phyloP scores from a whole-genome alignment of 2,888 invertebrate genomes.

The Poecilus cupreus region DNA sequence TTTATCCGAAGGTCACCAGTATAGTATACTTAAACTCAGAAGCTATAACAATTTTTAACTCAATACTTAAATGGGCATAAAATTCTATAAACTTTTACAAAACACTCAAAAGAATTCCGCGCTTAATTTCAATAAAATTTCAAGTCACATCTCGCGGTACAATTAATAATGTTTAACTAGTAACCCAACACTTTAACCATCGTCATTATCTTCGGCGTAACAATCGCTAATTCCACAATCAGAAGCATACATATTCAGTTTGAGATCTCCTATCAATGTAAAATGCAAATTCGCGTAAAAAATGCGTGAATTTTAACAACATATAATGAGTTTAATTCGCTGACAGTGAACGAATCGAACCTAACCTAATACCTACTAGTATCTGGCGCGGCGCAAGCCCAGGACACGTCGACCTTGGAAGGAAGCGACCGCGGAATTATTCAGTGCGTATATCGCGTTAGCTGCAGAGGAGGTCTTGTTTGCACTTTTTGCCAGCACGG shows the following conservation, averaged over 20 bases:
- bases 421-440: background rate
- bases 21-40: background rate
- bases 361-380: background rate
- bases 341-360: background rate
- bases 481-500: constrained; percentile 35
- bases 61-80: background rate
- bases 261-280: constrained; percentile 18
- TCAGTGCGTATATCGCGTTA: constrained; percentile 11
- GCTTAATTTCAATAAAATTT: constrained; percentile 10
- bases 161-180: constrained; percentile 32
- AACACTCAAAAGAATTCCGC: background rate
- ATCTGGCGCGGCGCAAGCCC: background rate
- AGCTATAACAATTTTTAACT: constrained; percentile 27
- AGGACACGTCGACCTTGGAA: constrained; percentile 12
- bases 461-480: constrained; percentile 25
- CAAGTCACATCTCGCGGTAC: background rate
- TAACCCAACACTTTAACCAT: constrained; percentile 19
- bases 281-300: constrained; percentile 3
- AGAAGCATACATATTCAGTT: constrained; percentile 25
- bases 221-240: constrained; percentile 32
- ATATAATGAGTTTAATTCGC: constrained; percentile 23
- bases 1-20: background rate
- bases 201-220: constrained; percentile 4
- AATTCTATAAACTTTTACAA: background rate
- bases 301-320: constrained; percentile 42